Conservation (phyloP, 2,797 vertebrate genomes). For the Brotula barbata region DNA sequence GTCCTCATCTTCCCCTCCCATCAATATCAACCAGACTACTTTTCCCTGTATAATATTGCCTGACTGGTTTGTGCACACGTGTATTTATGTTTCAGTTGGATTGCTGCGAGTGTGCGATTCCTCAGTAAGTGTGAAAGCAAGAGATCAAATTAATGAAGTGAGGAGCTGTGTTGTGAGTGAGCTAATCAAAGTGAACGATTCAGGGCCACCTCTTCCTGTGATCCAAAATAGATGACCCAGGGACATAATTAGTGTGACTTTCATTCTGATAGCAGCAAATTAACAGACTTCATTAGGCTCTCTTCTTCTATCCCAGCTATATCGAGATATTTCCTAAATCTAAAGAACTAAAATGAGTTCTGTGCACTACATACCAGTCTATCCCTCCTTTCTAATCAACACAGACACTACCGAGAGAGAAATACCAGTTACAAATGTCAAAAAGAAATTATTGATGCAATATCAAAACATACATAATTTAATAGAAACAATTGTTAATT, state of each 20-base stretch:
- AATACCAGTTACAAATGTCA: conserved; percentile 37
- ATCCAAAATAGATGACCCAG: conserved; percentile 73
- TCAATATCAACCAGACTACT: conserved; percentile 31
- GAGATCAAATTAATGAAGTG: conserved; percentile 71
- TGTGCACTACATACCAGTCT: conserved; percentile 9
- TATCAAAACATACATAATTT: conserved; percentile 51
- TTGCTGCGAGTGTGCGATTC: conserved; percentile 9
- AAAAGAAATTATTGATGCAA: conserved; percentile 32
- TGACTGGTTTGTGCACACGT: conserved; percentile 47
- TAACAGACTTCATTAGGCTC: conserved; percentile 73
- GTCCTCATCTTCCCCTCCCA: conserved; percentile 29
- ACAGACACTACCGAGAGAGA: conserved; percentile 21
- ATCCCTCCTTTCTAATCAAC: conserved; percentile 9
- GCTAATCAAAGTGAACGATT: conserved; percentile 74
- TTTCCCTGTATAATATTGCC: conserved; percentile 19
- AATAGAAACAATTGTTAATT: conserved; percentile 57
- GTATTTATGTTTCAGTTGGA: neutral
- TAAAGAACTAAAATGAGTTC: conserved; percentile 35
- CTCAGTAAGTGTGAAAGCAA: conserved; percentile 30
- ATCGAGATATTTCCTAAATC: conserved; percentile 39
- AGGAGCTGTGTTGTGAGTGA: conserved; percentile 63
- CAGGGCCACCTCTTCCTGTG: conserved; percentile 73
- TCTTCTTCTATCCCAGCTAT: conserved; percentile 31
- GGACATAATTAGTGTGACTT: conserved; percentile 76
- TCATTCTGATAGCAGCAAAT: conserved; percentile 75